These are phyloP conservation scores for Sebastes iracundus DNA, from an alignment of 2,797 vertebrate species.

Conservation along the genomic window DNA sequence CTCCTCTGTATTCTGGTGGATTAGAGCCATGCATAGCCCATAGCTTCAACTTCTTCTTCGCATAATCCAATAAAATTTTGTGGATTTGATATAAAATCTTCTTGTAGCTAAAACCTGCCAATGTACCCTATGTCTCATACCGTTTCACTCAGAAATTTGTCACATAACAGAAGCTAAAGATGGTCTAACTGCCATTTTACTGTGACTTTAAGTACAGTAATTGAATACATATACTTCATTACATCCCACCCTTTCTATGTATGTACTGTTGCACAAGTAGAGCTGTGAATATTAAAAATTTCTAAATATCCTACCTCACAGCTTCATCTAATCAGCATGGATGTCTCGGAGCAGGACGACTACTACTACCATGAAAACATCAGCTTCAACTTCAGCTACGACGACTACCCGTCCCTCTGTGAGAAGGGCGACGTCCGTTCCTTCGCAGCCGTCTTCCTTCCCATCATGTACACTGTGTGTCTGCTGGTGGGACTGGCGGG, in stretches of 20 bases:
- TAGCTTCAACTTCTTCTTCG: too few species aligned
- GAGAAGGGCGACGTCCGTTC: constrained; percentile 88
- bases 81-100: too few species aligned
- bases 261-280: not conserved
- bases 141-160: too few species aligned
- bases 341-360: constrained; percentile 43
- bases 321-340: constrained; percentile 60
- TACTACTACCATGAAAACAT: constrained; percentile 73
- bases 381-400: constrained; percentile 74
- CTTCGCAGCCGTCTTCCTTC: constrained; percentile 89
- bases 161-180: too few species aligned
- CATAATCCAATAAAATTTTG: too few species aligned
- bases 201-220: too few species aligned
- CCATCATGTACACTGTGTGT: constrained; percentile 84
- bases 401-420: constrained; percentile 85
- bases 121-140: too few species aligned
- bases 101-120: too few species aligned
- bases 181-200: too few species aligned
- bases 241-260: not conserved
- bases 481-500: constrained; percentile 88
- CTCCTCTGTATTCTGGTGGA: too few species aligned
- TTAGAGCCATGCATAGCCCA: too few species aligned
- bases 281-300: not conserved
- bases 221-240: too few species aligned
- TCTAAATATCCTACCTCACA: constrained; percentile 12